Conservation (phyloP, 2,113 vertebrate genomes). For the Apteryx owenii region DNA sequence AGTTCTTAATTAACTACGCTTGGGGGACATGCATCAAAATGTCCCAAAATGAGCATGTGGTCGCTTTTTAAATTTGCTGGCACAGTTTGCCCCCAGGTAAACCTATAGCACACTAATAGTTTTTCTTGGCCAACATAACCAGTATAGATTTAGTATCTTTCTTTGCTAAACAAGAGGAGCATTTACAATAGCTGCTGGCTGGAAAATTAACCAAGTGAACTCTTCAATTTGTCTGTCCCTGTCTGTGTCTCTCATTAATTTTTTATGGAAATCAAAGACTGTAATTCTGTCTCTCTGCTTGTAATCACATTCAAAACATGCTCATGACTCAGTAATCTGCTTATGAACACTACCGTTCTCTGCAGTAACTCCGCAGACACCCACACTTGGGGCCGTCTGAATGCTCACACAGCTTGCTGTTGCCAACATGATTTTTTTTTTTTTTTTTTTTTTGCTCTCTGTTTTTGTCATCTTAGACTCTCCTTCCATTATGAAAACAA, state of each 20-base stretch:
- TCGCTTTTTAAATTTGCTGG: constrained; percentile 21
- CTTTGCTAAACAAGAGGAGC: constrained; percentile 21
- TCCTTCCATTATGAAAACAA: constrained; percentile 45
- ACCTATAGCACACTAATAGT: background rate
- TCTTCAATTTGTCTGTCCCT: constrained; percentile 37
- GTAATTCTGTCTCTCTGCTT: constrained; percentile 35
- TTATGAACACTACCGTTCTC: constrained; percentile 24
- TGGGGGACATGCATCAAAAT: constrained; percentile 24
- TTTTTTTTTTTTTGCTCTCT: constrained; percentile 32
- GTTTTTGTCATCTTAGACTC: constrained; percentile 12
- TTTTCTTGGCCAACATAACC: constrained; percentile 2
- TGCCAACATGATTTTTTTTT: constrained; percentile 38
- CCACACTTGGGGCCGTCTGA: constrained; percentile 17
- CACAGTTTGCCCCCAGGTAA: background rate
- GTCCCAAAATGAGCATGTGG: background rate
- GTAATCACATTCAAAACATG: constrained; percentile 52
- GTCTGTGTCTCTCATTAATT: constrained; percentile 27
- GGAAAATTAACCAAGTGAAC: constrained; percentile 54
- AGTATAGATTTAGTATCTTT: background rate
- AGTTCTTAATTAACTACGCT: constrained; percentile 38
- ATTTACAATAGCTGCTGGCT: constrained; percentile 42
- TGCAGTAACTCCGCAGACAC: constrained; percentile 9
- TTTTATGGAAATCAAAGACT: constrained; percentile 55
- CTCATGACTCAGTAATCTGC: constrained; percentile 50
- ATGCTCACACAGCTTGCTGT: constrained; percentile 22